Percentiles rank a stretch among this genome's conserved stretches.
These are phyloP conservation scores for Timema podura DNA, from an alignment of 2,888 invertebrate genomes.

Conservation along the genomic window DNA sequence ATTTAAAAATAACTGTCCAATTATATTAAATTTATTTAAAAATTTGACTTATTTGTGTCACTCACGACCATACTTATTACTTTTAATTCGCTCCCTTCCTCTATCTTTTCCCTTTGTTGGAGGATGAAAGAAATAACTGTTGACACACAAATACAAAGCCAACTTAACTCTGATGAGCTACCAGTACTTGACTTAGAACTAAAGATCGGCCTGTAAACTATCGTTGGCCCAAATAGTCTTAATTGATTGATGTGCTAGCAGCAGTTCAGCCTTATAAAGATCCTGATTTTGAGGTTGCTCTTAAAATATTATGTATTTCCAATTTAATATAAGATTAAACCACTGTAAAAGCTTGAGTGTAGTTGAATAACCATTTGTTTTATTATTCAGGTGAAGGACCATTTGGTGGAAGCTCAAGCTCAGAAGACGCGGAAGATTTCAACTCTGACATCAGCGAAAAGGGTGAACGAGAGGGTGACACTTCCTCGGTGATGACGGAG, in stretches of 20 bases:
- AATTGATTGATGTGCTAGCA: background rate
- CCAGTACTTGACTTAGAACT: no score
- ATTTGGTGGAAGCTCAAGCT: constrained; percentile 2
- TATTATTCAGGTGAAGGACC: background rate
- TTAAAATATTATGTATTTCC: background rate
- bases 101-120: no score
- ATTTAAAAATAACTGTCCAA: no score
- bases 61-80: no score
- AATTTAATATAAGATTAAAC: background rate
- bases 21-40: no score
- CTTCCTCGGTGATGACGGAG: constrained; percentile 33
- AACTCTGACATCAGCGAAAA: constrained; percentile 33
- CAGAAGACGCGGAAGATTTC: constrained; percentile 5
- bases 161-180: no score
- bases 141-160: no score
- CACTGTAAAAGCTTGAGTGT: background rate
- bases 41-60: no score
- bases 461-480: constrained; percentile 37
- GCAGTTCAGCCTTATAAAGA: background rate
- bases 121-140: no score
- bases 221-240: no score
- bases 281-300: background rate
- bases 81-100: no score
- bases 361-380: background rate
- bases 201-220: no score